These are phyloP conservation scores for Argyrosomus japonicus DNA, from an alignment of 2,113 vertebrate genomes.

Conservation along the genomic window DNA sequence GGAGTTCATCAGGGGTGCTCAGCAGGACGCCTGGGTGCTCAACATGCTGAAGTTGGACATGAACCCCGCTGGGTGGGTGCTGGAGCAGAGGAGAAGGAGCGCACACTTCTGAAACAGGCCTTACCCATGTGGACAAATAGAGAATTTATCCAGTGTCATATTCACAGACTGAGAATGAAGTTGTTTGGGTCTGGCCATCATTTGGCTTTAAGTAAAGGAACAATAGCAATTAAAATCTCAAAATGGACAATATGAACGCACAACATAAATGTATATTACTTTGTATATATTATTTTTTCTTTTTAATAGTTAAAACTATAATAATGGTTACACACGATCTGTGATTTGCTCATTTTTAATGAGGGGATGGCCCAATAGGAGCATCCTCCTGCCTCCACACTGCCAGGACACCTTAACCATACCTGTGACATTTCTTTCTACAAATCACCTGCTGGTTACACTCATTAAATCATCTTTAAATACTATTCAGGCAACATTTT, in stretches of 20 bases:
- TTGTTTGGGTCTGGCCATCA: neutral
- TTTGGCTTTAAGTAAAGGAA: neutral
- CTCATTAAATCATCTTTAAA: neutral
- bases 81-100: slow-evolving; percentile 81
- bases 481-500: neutral
- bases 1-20: slow-evolving; percentile 81
- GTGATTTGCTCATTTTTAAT: too few species aligned
- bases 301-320: neutral
- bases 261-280: neutral
- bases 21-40: slow-evolving; percentile 82
- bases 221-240: neutral
- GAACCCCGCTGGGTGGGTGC: slow-evolving; percentile 81
- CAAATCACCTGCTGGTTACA: too few species aligned
- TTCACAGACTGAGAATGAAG: neutral
- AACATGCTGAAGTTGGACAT: slow-evolving; percentile 83
- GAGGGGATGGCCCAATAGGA: too few species aligned
- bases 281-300: neutral
- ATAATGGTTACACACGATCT: too few species aligned
- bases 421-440: too few species aligned
- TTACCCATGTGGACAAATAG: neutral
- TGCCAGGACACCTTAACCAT: too few species aligned
- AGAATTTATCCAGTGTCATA: neutral
- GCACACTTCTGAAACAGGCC: slow-evolving; percentile 70
- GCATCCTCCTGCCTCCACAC: too few species aligned
- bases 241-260: neutral